Conservation (phyloP, 2,797 vertebrate genomes). For the Eurystomus glaucurus region DNA sequence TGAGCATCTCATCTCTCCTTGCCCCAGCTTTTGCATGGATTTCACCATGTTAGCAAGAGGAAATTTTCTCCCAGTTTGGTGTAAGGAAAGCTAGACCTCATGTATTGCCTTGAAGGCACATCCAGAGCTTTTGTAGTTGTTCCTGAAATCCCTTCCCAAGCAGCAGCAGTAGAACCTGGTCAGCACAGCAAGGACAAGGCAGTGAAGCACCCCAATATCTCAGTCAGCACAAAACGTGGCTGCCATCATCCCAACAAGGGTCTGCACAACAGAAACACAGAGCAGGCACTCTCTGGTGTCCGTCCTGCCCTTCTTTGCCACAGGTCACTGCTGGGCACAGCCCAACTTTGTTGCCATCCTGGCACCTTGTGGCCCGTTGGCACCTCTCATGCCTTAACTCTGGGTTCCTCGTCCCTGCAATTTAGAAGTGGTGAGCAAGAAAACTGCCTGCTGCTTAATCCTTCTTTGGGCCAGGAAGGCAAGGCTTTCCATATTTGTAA, state of each 20-base stretch:
- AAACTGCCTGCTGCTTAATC: neutral
- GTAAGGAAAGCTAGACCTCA: neutral
- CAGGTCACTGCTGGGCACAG: neutral
- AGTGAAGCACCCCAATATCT: neutral
- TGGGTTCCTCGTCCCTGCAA: fast-evolving
- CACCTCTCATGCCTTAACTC: fast-evolving
- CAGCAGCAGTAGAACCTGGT: neutral
- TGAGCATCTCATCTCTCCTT: neutral
- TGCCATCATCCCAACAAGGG: neutral
- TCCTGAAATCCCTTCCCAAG: neutral
- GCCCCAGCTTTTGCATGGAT: neutral
- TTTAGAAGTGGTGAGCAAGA: neutral
- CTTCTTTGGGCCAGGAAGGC: neutral
- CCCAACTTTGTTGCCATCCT: neutral
- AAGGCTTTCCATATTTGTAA: neutral
- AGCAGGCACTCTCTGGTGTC: neutral
- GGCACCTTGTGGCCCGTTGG: fast-evolving
- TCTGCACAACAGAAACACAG: neutral
- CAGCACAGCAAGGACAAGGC: neutral
- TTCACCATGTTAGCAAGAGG: fast-evolving
- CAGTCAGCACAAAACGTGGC: neutral
- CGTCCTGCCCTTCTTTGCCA: neutral
- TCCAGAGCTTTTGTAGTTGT: neutral
- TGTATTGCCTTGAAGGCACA: fast-evolving
- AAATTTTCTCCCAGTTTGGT: neutral